A percentile compares a stretch with the other conserved stretches of the same genome.
Evolutionary conservation across 1,140 invertebrate genomes (phyloP).

Genomic region (Xylocopa sonorina): DNA sequence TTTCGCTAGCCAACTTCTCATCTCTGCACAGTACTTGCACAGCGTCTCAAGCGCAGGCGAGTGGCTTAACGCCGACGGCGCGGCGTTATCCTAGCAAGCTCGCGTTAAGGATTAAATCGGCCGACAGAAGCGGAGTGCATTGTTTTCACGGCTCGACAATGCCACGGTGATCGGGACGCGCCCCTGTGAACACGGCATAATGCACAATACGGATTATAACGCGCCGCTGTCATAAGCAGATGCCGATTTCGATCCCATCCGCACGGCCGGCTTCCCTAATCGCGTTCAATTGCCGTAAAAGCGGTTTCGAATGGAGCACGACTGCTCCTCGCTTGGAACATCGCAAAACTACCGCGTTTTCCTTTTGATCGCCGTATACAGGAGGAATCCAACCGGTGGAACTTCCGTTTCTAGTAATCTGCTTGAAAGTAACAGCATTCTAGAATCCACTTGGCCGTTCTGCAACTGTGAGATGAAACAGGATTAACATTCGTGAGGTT

Average conservation of each 20-base stretch:
- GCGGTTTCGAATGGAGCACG: conserved; percentile 64
- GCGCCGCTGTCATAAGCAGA: conserved; percentile 79
- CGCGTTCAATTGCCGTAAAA: conserved; percentile 80
- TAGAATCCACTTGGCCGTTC: neutral
- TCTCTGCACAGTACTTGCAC: too few species aligned
- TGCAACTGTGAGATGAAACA: neutral
- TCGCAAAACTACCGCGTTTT: neutral
- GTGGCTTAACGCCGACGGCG: neutral
- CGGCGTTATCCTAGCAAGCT: neutral
- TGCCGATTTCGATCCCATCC: conserved; percentile 74
- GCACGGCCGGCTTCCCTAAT: conserved; percentile 69
- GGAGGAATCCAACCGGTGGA: neutral
- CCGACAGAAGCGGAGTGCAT: conserved; percentile 2
- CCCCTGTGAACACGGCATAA: conserved; percentile 57
- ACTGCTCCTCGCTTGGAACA: conserved; percentile 39
- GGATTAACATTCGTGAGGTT: neutral
- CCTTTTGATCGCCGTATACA: neutral
- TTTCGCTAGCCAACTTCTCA: too few species aligned
- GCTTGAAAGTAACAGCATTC: neutral
- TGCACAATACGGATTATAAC: conserved; percentile 74
- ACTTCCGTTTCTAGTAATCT: neutral
- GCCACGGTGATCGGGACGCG: conserved; percentile 50
- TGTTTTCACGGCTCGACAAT: conserved; percentile 45
- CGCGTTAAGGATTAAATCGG: conserved; percentile 48
- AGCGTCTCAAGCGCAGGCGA: neutral